Evolutionary conservation across 2,797 vertebrate species (phyloP).

Genomic region (Margarornis squamiger): DNA sequence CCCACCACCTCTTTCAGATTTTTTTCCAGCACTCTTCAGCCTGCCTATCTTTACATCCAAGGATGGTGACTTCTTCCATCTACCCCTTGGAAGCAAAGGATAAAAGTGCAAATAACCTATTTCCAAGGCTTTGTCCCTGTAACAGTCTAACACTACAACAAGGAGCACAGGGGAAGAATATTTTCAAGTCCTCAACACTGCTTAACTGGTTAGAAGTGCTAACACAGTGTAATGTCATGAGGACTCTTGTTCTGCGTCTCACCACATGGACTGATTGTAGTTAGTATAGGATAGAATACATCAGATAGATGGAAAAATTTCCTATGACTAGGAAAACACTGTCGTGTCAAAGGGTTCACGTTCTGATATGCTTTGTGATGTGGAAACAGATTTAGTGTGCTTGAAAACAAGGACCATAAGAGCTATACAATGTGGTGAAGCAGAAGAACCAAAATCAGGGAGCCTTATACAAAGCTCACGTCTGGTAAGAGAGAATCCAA

Average conservation of each 20-base stretch:
- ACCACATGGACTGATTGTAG: neutral
- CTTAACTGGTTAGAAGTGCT: neutral
- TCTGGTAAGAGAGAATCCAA: neutral
- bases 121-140: neutral
- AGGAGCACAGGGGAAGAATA: neutral
- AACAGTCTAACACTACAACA: neutral
- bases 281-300: fast-evolving
- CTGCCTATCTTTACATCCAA: neutral
- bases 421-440: neutral
- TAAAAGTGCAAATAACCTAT: neutral
- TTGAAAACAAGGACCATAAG: neutral
- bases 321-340: neutral
- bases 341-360: neutral
- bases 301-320: neutral
- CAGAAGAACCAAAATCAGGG: neutral
- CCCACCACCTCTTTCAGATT: neutral
- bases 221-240: neutral
- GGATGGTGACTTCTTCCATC: neutral
- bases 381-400: neutral
- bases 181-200: neutral
- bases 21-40: neutral
- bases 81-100: neutral
- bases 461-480: neutral
- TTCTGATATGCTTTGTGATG: neutral
- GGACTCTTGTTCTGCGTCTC: neutral